Conservation (phyloP, 1,140 invertebrate species). For the Physella acuta region DNA sequence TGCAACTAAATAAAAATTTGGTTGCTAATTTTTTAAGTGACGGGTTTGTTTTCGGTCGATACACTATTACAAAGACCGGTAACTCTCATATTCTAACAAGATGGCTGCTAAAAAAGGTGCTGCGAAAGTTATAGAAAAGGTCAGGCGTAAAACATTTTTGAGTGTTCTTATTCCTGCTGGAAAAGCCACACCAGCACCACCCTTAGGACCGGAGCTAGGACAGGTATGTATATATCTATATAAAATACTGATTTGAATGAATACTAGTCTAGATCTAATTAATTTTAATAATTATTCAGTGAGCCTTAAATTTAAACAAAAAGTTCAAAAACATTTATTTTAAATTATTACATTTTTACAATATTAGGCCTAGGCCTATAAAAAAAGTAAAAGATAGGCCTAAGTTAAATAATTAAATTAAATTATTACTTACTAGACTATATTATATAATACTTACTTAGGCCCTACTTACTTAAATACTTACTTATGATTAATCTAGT, state of each 20-base stretch:
- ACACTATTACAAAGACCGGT: too few relatives aligned
- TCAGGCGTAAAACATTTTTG: slow-evolving; percentile 18
- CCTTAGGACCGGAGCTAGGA: slow-evolving; percentile 86
- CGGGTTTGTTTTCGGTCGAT: too few relatives aligned
- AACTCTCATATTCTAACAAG: too few relatives aligned
- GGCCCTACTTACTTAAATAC: too few relatives aligned
- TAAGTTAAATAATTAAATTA: neutral
- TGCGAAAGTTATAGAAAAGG: slow-evolving; percentile 8
- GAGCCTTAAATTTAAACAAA: neutral
- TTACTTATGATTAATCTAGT: too few relatives aligned
- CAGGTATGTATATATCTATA: slow-evolving; percentile 68
- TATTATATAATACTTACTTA: too few relatives aligned
- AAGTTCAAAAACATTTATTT: neutral
- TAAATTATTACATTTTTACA: neutral
- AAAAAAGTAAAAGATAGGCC: neutral
- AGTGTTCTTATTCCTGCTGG: slow-evolving; percentile 74
- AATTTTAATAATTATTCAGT: neutral
- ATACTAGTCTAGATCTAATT: neutral
- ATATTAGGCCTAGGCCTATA: neutral
- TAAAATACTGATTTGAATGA: neutral
- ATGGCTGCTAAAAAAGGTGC: slow-evolving; percentile 9
- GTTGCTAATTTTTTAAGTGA: too few relatives aligned
- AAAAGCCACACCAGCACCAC: slow-evolving; percentile 81
- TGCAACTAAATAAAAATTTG: too few relatives aligned
- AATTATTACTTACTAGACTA: too few relatives aligned